phyloP scores from a whole-genome alignment of 2,888 invertebrate species.

The Saturnia japonica region DNA sequence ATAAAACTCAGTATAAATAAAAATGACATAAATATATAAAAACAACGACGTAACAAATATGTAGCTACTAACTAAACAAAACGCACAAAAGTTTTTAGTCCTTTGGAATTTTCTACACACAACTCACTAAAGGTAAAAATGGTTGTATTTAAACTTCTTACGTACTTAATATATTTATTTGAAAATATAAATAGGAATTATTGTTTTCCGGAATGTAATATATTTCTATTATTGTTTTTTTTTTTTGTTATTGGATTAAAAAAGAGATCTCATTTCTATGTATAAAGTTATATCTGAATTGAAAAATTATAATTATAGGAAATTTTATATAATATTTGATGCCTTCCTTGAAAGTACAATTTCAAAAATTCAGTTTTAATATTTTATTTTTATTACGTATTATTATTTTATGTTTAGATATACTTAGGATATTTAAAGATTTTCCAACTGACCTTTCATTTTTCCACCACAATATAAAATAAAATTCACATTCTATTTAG shows the following conservation, averaged over 20 bases:
- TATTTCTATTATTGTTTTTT: background rate
- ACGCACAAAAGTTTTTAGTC: constrained; percentile 4
- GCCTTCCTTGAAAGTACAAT: background rate
- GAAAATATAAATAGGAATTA: background rate
- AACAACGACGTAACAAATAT: constrained; percentile 7
- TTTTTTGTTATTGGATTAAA: background rate
- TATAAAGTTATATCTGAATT: background rate
- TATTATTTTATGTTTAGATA: background rate
- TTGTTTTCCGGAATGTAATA: background rate
- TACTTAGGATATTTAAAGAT: background rate
- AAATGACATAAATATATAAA: background rate
- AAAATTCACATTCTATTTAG: background rate
- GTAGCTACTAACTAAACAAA: constrained; percentile 13
- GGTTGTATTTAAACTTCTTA: background rate
- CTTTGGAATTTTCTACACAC: background rate
- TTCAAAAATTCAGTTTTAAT: background rate
- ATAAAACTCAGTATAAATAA: background rate
- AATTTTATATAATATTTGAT: background rate
- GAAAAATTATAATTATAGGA: background rate
- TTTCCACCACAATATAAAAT: constrained; percentile 37
- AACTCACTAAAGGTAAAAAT: background rate
- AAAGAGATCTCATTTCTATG: background rate
- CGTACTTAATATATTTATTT: background rate
- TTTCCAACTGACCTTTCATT: constrained; percentile 59
- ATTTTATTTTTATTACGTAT: background rate